Evolutionary conservation across 2,113 vertebrate genomes (phyloP).

Genomic region (Neodon shergylaensis): DNA sequence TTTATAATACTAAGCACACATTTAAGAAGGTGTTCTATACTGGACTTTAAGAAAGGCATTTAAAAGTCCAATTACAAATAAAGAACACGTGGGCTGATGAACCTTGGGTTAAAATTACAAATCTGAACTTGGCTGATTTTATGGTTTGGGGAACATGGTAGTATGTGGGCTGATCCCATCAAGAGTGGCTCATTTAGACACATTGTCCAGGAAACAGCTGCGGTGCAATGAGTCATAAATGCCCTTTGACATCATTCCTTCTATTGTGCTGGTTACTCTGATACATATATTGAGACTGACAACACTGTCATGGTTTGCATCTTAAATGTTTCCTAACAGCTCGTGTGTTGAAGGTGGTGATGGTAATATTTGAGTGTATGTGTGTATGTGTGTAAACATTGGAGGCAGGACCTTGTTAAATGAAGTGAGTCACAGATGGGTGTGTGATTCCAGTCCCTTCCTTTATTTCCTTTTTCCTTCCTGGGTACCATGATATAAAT

Average conservation of each 20-base stretch:
- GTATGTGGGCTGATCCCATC: background rate
- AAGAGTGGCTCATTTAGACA: background rate
- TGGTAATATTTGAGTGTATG: no score
- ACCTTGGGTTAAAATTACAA: background rate
- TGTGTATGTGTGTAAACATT: background rate
- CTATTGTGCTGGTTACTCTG: background rate
- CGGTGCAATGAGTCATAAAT: background rate
- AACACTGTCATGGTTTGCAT: background rate
- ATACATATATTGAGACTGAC: background rate
- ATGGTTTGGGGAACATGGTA: background rate
- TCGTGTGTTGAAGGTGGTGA: background rate
- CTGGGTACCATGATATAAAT: background rate
- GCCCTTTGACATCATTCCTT: background rate
- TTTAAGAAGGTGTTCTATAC: background rate
- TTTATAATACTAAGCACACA: background rate
- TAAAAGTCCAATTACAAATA: background rate
- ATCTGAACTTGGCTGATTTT: background rate
- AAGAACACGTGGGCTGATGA: background rate
- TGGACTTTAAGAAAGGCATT: background rate
- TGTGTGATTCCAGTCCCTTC: background rate
- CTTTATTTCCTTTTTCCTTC: background rate
- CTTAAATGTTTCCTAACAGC: background rate
- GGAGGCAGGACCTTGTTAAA: no score
- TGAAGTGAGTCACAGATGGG: background rate
- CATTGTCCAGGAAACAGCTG: background rate